These are phyloP conservation scores for Oryzias curvinotus DNA, from an alignment of 2,113 vertebrate genomes.

Conservation along the genomic window DNA sequence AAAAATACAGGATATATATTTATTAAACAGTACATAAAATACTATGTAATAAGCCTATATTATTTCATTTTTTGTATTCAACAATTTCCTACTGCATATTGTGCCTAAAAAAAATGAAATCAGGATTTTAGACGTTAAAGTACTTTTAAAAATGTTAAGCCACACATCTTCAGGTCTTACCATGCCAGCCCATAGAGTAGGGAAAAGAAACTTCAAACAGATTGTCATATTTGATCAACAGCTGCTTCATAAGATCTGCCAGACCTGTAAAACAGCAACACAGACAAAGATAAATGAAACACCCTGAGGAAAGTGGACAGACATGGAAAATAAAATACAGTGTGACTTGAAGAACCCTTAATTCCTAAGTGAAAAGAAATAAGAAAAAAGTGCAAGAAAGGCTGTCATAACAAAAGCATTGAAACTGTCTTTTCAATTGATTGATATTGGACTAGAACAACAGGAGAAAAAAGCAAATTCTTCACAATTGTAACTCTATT, in stretches of 20 bases:
- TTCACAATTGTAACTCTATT: too few relatives aligned
- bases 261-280: constrained; percentile 61
- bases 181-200: constrained; percentile 82
- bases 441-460: too few relatives aligned
- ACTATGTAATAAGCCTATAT: too few relatives aligned
- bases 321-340: not conserved
- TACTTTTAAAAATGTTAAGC: constrained; percentile 3
- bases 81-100: too few relatives aligned
- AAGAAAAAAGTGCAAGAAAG: not conserved
- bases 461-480: too few relatives aligned
- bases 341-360: not conserved
- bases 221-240: constrained; percentile 80
- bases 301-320: not conserved
- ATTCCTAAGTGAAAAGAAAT: not conserved
- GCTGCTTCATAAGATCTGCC: constrained; percentile 75
- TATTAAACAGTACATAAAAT: too few relatives aligned
- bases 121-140: constrained; percentile 17
- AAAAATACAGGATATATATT: too few relatives aligned
- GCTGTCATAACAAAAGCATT: too few relatives aligned
- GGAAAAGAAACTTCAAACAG: constrained; percentile 78
- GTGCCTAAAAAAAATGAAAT: constrained; percentile 15
- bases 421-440: too few relatives aligned
- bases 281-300: constrained; percentile 12
- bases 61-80: constrained; percentile 2
- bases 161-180: constrained; percentile 47